Base-by-base conservation (phyloP, 2,113 vertebrate genomes). In the Thalassoma bifasciatum region DNA sequence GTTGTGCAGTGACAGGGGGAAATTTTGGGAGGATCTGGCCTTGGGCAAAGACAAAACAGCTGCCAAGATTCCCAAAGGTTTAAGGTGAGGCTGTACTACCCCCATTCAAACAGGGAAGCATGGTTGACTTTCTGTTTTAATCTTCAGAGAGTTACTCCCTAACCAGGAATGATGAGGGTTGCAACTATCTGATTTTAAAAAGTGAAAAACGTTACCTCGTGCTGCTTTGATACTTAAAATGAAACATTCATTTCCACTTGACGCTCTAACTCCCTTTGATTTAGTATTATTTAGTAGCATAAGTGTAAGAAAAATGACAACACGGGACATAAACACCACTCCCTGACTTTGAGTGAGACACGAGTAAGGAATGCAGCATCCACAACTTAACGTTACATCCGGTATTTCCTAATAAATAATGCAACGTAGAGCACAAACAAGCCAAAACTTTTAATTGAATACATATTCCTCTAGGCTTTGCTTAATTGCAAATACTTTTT, bases 41-140 rank as follows among this genome's bases (percentile, higher is more conserved):
- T 77, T 71, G 60, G 10, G 8, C 7, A 14, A 24, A 72, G 50
- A 75, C 79, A 75, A 54, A 72, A 69, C 87, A 85, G 67, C 26
- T 87, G 75, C 37, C 19, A 47, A 47, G 8, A 47, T 61, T 87
- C 79, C 54, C 77, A 66, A 1, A n/a, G 19, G 7, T 66, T 66
- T 17, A 13, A 2, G 12, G 21, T 10, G n/a, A 36, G 42, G 38
- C 7, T 26, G 23, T 26, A 4, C 2, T 30, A 21, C 12, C 26
- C 50, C 34, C 9, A 23, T 30, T 66, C 26, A 62, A 51, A 51
- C 44, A 19, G 21, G 64, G 40, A 13, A 1, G 8, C 5, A 21
- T 38, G 34, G 24, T 14, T 36, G 0, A 2, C 40, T 44, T 42
- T 16, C 10, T 17, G n/a, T 21, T 12, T 3, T 11, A 5, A 3